Evolutionary conservation across 2,797 vertebrate genomes (phyloP).

Genomic region (Pangasius krempfi): DNA sequence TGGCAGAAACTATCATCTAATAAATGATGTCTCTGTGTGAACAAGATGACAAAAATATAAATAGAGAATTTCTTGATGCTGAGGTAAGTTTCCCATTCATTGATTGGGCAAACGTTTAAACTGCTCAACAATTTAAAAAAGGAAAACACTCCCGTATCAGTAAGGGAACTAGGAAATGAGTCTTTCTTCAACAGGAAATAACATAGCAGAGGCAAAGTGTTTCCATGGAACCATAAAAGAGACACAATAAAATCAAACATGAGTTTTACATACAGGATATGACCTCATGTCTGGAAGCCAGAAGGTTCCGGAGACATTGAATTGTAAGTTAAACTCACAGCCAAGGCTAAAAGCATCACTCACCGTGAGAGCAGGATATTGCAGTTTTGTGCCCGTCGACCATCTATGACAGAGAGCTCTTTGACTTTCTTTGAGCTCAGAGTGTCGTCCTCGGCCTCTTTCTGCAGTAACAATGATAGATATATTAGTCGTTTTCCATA

Average conservation of each 20-base stretch:
- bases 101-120: background rate
- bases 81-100: conserved; percentile 36
- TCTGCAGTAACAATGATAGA: conserved; percentile 61
- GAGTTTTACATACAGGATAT: conserved; percentile 43
- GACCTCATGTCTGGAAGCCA: conserved; percentile 44
- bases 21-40: conserved; percentile 44
- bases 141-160: conserved; percentile 13
- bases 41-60: conserved; percentile 34
- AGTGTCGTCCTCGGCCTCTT: conserved; percentile 91
- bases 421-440: conserved; percentile 93
- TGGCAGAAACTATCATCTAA: conserved; percentile 44
- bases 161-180: conserved; percentile 21
- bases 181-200: conserved; percentile 46
- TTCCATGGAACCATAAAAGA: conserved; percentile 29
- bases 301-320: conserved; percentile 30
- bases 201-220: conserved; percentile 22
- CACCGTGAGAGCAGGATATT: conserved; percentile 97
- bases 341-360: conserved; percentile 46
- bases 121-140: conserved; percentile 20
- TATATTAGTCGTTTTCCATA: background rate
- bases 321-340: conserved; percentile 1
- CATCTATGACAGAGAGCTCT: conserved; percentile 96
- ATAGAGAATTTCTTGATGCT: conserved; percentile 45
- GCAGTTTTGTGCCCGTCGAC: conserved; percentile 96
- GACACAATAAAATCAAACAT: conserved; percentile 32